Percentiles rank a stretch among this genome's conserved stretches.
These are phyloP conservation scores for Podarcis siculus DNA, from an alignment of 2,797 vertebrate species.

Conservation along the genomic window DNA sequence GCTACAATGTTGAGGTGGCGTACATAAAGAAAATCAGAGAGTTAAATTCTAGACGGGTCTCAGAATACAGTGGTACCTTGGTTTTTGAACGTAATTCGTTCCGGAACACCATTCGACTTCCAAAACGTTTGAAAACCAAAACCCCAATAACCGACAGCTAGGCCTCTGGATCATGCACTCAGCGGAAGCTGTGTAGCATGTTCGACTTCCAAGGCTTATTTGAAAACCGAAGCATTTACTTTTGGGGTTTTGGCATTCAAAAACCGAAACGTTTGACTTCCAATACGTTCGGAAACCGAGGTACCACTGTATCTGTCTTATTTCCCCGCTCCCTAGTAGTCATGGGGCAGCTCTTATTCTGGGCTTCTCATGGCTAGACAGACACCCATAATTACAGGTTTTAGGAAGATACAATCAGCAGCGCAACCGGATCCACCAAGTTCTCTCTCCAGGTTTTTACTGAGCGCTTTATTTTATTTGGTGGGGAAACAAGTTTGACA, in stretches of 20 bases:
- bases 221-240: too few species aligned
- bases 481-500: neutral
- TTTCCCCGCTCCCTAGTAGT: neutral
- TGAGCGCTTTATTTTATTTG: slow-evolving; percentile 3
- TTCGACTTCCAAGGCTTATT: too few species aligned
- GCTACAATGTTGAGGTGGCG: neutral
- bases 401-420: slow-evolving; percentile 11
- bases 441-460: neutral
- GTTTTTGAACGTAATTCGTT: too few species aligned
- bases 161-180: too few species aligned
- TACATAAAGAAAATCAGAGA: neutral
- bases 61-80: neutral
- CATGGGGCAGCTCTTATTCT: neutral
- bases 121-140: too few species aligned
- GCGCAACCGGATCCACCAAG: neutral
- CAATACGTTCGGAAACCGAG: too few species aligned
- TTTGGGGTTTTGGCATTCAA: too few species aligned
- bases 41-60: neutral
- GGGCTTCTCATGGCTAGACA: neutral
- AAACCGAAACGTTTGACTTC: too few species aligned
- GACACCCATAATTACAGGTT: neutral
- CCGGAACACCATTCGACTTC: too few species aligned
- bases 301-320: neutral
- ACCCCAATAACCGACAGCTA: too few species aligned
- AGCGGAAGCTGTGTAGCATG: too few species aligned